Base-by-base conservation (phyloP, 2,888 invertebrate genomes). In the Elegia similella region DNA sequence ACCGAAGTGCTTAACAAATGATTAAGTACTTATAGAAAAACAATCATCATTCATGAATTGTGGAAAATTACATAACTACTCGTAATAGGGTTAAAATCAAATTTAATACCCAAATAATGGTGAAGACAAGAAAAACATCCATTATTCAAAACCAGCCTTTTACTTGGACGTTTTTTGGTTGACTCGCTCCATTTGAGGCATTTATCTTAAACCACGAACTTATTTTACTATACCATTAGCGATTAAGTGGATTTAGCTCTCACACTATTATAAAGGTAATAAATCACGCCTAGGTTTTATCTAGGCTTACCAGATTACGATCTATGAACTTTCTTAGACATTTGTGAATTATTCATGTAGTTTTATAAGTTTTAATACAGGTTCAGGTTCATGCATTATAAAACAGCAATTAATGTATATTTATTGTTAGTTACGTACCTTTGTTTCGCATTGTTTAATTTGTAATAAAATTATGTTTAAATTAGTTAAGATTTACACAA, bases 211-310 rank as follows among this genome's bases (percentile, higher is more conserved):
- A 23, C 23, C 23, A 23, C 23, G 23, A 23, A 23, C 16, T 46
- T 23, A 46, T 16, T 46, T 12, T 7, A 46, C 23, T 15, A 10
- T 23, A 30, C 29, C 29, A 23, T 2, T 5, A n/a, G 47, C 30
- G 29, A 47, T 47, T 47, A 30, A 30, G n/a, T 30, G 30, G 30
- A 10, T 29, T 47, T 47, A 47, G 23, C 13, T 17, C 12, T 30
- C 13, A 23, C 29, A 30, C n/a, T 29, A 30, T 47, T 47, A 47
- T 47, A 29, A 17, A 46, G 16, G 64, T 68, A 66, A 59, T 62
- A 55, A 60, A 58, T 58, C 55, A 62, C 62, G 62, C 62, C 63
- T 67, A 64, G 59, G 57, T 59, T 30, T 47, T 47, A 47, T 44
- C 16, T 42, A 12, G 47, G 30, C n/a, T 47, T 30, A n/a, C 12